Evolutionary conservation across 2,888 invertebrate species (phyloP), one percentile per base, ranked within the genome.

Genomic region (Bhutanitis thaidina): DNA sequence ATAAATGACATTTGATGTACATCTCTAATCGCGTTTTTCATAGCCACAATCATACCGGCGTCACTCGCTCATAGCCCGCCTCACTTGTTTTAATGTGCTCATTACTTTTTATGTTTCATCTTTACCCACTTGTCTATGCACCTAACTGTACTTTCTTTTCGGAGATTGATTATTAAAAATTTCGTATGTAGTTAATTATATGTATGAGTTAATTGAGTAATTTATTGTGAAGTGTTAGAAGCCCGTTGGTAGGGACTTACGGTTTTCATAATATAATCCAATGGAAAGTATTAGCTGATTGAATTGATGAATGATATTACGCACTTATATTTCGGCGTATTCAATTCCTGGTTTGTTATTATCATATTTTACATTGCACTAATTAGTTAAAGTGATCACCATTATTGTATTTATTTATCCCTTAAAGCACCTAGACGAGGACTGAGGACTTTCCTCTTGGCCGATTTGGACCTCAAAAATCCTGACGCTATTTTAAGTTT

Each of bases 81-180:
- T 77, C 77, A 79, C 80, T 78, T 74, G 73, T 74, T 71, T 69
- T 69, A 77, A 79, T 71, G 69, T 73, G 66, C 80, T 83, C 80
- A 85, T 87, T 84, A 83, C 79, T 85, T 86, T 82, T 82, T 78
- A 69, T 70, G 67, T 73, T 70, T 71, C 73, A 68, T 74, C 75
- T 77, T 72, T 68, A 67, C 72, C 74, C 72, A 54, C 57, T 46
- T 43, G 51, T 52, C 46, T 52, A 36, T 12, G 36, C 52, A 50
- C 41, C 74, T 83, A 82, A 80, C 83, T 63, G 80, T 79, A 84
- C 86, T 86, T 85, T 85, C 83, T 62, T 74, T 75, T 67, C 65
- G 63, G 64, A 80, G 83, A 86, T 87, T 84, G 84, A 84, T 85
- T 85, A 85, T 81, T 78, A 74, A 77, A 74, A 65, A 78, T 75